Evolutionary conservation across 1,140 invertebrate species (phyloP).

Genomic region (Diachasma alloeum): DNA sequence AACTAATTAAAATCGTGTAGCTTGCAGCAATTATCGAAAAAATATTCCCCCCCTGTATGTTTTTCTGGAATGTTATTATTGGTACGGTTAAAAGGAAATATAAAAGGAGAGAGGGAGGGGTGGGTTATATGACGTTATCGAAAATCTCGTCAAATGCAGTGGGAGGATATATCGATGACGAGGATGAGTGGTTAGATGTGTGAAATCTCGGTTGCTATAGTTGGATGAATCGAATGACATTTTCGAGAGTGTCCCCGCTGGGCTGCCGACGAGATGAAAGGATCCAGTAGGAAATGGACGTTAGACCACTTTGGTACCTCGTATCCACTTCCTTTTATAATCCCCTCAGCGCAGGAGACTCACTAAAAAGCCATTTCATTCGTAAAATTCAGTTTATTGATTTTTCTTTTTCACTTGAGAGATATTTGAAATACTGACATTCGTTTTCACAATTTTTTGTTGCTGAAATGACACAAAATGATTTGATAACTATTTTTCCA

Average conservation of each 20-base stretch:
- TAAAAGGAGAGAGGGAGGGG: background rate
- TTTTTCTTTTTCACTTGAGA: background rate
- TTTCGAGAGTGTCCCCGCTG: conserved; percentile 13
- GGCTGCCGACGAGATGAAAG: conserved; percentile 21
- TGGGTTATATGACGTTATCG: background rate
- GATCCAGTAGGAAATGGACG: conserved; percentile 24
- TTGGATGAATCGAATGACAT: conserved; percentile 27
- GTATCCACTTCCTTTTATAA: conserved; percentile 16
- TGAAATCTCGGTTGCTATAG: background rate
- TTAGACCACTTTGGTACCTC: conserved; percentile 29
- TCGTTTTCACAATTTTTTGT: too few relatives aligned
- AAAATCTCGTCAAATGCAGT: background rate
- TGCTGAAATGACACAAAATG: too few relatives aligned
- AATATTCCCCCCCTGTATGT: background rate
- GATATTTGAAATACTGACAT: too few relatives aligned
- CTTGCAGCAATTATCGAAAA: background rate
- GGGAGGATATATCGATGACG: background rate
- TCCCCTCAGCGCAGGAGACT: background rate
- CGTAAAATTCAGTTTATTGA: conserved; percentile 21
- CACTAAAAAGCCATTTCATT: conserved; percentile 14
- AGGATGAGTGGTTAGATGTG: background rate
- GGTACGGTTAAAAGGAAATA: background rate
- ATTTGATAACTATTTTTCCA: too few relatives aligned
- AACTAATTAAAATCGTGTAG: background rate
- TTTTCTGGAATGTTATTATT: background rate